A percentile compares a stretch with the other conserved stretches of the same genome.
These are phyloP conservation scores for Garrulus glandarius DNA, from an alignment of 2,797 vertebrate genomes.

Conservation along the genomic window DNA sequence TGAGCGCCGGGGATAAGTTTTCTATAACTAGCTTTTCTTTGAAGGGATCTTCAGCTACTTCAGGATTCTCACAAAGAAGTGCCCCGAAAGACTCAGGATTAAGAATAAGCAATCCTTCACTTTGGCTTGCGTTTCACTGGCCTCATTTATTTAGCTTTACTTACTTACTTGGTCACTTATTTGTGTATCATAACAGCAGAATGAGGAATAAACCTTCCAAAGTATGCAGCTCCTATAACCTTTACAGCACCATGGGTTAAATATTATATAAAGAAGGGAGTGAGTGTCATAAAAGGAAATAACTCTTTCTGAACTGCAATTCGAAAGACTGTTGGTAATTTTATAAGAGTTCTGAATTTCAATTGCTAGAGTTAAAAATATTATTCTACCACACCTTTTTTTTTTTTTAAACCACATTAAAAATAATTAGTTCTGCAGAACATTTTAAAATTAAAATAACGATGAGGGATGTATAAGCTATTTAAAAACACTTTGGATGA, in stretches of 20 bases:
- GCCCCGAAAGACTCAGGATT: conserved; percentile 40
- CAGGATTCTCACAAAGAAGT: conserved; percentile 42
- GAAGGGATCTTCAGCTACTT: conserved; percentile 49
- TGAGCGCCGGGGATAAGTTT: not conserved
- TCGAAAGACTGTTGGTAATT: not conserved
- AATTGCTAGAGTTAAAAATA: conserved; percentile 36
- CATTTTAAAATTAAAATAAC: conserved; percentile 44
- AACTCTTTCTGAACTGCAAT: conserved; percentile 15
- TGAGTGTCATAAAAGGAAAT: conserved; percentile 35
- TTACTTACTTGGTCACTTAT: conserved; percentile 23
- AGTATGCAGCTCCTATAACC: not conserved
- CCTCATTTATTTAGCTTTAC: conserved; percentile 49
- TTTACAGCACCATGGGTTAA: conserved; percentile 22
- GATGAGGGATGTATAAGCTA: not conserved
- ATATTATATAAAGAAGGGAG: conserved; percentile 28
- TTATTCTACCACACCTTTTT: conserved; percentile 40
- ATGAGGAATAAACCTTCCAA: not conserved
- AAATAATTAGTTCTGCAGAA: conserved; percentile 48
- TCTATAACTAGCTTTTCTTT: conserved; percentile 60
- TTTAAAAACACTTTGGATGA: conserved; percentile 17
- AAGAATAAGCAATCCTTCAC: conserved; percentile 18
- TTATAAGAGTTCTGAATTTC: conserved; percentile 7
- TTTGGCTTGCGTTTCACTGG: not conserved
- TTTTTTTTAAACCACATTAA: not conserved
- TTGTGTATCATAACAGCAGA: not conserved